Percentiles rank a stretch among this genome's conserved stretches.
Conservation (phyloP, 92 coral and sea anemone genomes). For the Epizoanthus ramosus region DNA sequence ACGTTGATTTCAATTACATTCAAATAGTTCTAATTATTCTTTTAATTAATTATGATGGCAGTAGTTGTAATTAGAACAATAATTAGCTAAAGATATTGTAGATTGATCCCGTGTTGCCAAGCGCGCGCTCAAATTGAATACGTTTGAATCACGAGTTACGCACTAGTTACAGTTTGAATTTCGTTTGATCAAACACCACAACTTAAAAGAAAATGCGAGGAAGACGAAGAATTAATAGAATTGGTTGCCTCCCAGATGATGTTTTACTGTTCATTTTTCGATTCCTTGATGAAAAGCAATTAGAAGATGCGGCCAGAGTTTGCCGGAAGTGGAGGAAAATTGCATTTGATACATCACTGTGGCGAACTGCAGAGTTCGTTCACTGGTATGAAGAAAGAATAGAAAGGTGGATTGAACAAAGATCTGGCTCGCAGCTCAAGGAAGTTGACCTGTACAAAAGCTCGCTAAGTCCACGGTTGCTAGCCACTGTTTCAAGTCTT, state of each 20-base stretch:
- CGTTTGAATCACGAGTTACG: constrained; percentile 38
- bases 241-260: constrained; percentile 37
- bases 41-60: neutral
- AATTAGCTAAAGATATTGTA: neutral
- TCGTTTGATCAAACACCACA: constrained; percentile 16
- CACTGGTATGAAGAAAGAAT: constrained; percentile 40
- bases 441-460: constrained; percentile 33
- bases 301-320: constrained; percentile 53
- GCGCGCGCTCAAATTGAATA: constrained; percentile 25
- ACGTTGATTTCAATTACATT: neutral
- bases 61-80: neutral
- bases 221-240: constrained; percentile 17
- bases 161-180: constrained; percentile 5
- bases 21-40: neutral
- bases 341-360: constrained; percentile 68
- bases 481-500: constrained; percentile 15
- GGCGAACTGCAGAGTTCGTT: constrained; percentile 56
- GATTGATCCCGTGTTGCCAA: neutral
- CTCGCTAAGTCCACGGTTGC: constrained; percentile 1
- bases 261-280: constrained; percentile 28
- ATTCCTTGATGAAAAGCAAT: constrained; percentile 26
- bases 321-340: constrained; percentile 70
- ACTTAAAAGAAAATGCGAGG: constrained; percentile 8
- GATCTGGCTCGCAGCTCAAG: constrained; percentile 49
- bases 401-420: constrained; percentile 28